Evolutionary conservation across 2,888 invertebrate genomes (phyloP), one percentile per base, ranked within the genome.

Genomic region (Agonopterix arenella): DNA sequence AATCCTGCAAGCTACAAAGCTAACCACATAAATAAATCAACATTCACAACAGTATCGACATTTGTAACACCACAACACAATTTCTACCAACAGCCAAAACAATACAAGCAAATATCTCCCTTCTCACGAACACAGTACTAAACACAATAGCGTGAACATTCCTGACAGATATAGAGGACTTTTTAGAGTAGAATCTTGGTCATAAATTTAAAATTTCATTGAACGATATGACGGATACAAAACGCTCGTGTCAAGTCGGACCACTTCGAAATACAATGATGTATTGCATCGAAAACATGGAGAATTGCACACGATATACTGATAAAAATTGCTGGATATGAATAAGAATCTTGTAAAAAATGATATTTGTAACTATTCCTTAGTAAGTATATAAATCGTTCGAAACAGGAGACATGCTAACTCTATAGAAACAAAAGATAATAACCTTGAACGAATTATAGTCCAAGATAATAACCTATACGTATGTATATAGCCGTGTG

Each of bases 131-230:
- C 28, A 28, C 2, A 28, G 5, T 28, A 28, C 28, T 4, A 28
- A 28, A 28, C 28, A 28, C 5, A 28, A 28, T 28, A 28, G 28
- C 28, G 7, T 44, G 16, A 13, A 18, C 28, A 43, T 13, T 11
- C 18, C 9, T 11, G 44, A 44, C 11, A 11, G 44, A 44, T 44
- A 28, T 16, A 28, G n/a, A 7, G 28, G 28, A 44, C 28, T 28
- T 44, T 44, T 44, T 44, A 28, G 44, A 28, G 18, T 18, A 18
- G 7, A 18, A 1, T n/a, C 11, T 7, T 10, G 45, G 45, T 11
- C 43, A 50, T 50, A 50, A 50, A 50, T 50, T 46, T 50, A 36
- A 50, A 46, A 46, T 46, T 46, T 46, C 50, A 44, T 46, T 43
- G 46, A 50, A 43, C 37, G 43, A 16, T 50, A 45, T 45, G 50